Percentiles rank a stretch among this genome's conserved stretches.
Evolutionary conservation across 2,888 invertebrate genomes (phyloP).

Genomic region (Cephalotes varians): DNA sequence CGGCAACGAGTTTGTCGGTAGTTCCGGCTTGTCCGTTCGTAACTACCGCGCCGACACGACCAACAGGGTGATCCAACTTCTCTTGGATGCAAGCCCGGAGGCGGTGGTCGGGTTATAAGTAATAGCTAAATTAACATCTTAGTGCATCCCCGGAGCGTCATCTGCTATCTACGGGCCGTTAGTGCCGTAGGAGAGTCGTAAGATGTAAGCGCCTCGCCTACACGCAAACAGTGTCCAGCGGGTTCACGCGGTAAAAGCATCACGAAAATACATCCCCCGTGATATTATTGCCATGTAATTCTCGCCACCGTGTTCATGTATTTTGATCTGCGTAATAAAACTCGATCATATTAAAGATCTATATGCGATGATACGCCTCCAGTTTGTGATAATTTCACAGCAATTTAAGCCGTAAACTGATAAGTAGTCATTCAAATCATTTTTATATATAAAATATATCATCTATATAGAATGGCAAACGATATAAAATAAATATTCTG

Average conservation of each 20-base stretch:
- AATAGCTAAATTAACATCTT: slow-evolving; percentile 85
- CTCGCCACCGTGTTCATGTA: not conserved
- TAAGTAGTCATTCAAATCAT: no score
- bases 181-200: slow-evolving; percentile 59
- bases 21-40: slow-evolving; percentile 63
- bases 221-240: slow-evolving; percentile 13
- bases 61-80: slow-evolving; percentile 65
- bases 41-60: slow-evolving; percentile 61
- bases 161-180: slow-evolving; percentile 82
- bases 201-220: slow-evolving; percentile 56
- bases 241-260: slow-evolving; percentile 38
- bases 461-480: no score
- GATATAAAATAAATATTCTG: no score
- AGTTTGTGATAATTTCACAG: no score
- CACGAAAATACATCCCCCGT: slow-evolving; percentile 59
- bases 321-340: not conserved
- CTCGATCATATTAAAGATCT: slow-evolving; percentile 3
- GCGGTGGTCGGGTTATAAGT: slow-evolving; percentile 79
- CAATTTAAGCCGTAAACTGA: no score
- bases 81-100: slow-evolving; percentile 74
- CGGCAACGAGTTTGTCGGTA: slow-evolving; percentile 61
- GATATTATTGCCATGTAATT: slow-evolving; percentile 1
- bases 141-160: slow-evolving; percentile 84
- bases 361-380: not conserved
- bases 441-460: no score